Percentiles rank a stretch among this genome's conserved stretches.
phyloP scores from a whole-genome alignment of 2,888 invertebrate genomes.

The Acholoe squamosa region DNA sequence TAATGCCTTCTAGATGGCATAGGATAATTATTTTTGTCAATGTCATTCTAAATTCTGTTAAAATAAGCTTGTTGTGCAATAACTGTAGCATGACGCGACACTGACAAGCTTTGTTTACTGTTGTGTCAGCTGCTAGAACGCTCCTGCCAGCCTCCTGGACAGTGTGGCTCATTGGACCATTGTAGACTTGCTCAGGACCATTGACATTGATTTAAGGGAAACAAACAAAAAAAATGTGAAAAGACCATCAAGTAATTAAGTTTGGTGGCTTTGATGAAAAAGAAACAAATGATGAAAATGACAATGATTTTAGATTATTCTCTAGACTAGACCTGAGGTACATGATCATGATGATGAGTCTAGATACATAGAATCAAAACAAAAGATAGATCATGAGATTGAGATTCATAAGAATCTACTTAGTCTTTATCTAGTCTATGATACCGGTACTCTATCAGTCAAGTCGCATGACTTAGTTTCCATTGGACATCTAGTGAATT shows the following conservation, averaged over 20 bases:
- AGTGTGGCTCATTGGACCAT: not conserved
- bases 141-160: not conserved
- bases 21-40: not conserved
- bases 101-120: not conserved
- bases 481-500: too few relatives aligned
- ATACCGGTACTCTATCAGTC: too few relatives aligned
- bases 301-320: not conserved
- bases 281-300: not conserved
- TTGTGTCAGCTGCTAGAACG: not conserved
- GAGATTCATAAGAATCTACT: too few relatives aligned
- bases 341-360: too few relatives aligned
- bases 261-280: too few relatives aligned
- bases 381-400: too few relatives aligned
- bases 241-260: not conserved
- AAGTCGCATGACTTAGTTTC: too few relatives aligned
- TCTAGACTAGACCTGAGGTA: too few relatives aligned
- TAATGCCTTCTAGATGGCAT: not conserved
- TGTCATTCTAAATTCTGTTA: not conserved
- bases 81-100: not conserved
- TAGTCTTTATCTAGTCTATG: too few relatives aligned
- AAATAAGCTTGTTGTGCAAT: not conserved
- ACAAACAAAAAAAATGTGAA: not conserved
- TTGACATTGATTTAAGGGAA: not conserved
- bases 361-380: too few relatives aligned
- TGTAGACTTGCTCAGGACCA: not conserved